Evolutionary conservation across 1,140 invertebrate species (phyloP).

Genomic region (Bombus vancouverensis): DNA sequence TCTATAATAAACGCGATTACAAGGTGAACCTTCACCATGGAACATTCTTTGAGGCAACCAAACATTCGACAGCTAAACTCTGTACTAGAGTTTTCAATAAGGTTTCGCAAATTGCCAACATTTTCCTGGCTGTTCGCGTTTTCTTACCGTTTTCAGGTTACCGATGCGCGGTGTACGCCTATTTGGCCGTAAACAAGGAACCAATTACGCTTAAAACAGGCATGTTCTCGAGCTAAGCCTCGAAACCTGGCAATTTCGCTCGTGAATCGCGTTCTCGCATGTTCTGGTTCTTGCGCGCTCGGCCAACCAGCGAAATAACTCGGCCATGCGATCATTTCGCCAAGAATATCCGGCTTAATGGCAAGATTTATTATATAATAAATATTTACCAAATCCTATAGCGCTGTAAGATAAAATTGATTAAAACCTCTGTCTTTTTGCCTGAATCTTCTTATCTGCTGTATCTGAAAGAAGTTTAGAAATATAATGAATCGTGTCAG

Average conservation of each 20-base stretch:
- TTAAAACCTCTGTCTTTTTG: too few relatives aligned
- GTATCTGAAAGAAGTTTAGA: too few relatives aligned
- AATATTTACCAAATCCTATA: background rate
- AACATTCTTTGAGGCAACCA: too few relatives aligned
- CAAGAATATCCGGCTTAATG: background rate
- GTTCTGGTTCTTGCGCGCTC: background rate
- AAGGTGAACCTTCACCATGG: background rate
- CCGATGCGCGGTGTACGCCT: too few relatives aligned
- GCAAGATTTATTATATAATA: too few relatives aligned
- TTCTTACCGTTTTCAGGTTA: background rate
- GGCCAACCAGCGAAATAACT: background rate
- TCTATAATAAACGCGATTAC: background rate
- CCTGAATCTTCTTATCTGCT: too few relatives aligned
- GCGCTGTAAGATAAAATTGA: too few relatives aligned
- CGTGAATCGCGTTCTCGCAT: background rate
- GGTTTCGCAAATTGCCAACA: too few relatives aligned
- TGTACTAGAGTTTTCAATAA: background rate
- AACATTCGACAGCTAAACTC: background rate
- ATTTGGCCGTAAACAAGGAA: background rate
- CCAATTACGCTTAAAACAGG: slow-evolving; percentile 2
- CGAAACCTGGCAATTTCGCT: background rate
- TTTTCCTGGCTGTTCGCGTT: background rate
- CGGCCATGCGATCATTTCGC: background rate
- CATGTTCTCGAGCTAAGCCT: background rate
- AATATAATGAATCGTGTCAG: too few relatives aligned